Evolutionary conservation across 2,113 vertebrate genomes (phyloP).

Genomic region (Scalopus aquaticus): DNA sequence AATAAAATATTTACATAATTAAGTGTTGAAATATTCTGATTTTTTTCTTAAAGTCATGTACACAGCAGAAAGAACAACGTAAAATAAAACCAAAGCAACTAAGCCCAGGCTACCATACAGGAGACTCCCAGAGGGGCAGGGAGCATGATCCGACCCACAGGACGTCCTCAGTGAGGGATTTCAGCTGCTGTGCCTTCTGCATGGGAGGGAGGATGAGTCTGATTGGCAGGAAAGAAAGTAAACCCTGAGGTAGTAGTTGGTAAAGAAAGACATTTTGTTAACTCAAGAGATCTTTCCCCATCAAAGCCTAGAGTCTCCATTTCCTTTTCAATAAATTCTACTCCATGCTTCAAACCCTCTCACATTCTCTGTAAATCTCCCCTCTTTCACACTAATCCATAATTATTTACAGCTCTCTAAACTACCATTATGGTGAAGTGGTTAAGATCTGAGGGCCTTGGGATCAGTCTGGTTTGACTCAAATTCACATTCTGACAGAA

Average conservation of each 20-base stretch:
- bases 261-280: not conserved
- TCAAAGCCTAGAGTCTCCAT: not conserved
- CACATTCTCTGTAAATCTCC: not conserved
- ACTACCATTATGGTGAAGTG: not conserved
- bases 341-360: slow-evolving; percentile 31
- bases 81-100: not conserved
- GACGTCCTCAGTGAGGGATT: not conserved
- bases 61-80: not conserved
- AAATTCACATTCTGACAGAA: not conserved
- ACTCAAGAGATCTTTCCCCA: slow-evolving; percentile 14
- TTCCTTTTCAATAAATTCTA: slow-evolving; percentile 38
- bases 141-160: not conserved
- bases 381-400: not conserved
- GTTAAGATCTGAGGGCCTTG: not conserved
- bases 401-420: not conserved
- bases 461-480: slow-evolving; percentile 2
- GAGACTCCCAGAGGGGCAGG: not conserved
- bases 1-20: not conserved
- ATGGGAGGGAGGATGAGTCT: not conserved
- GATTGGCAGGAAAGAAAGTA: not conserved
- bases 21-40: not conserved
- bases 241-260: not conserved
- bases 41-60: not conserved
- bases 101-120: not conserved
- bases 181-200: not conserved